phyloP scores from a whole-genome alignment of 2,888 invertebrate species.

The Euplagia quadripunctaria region DNA sequence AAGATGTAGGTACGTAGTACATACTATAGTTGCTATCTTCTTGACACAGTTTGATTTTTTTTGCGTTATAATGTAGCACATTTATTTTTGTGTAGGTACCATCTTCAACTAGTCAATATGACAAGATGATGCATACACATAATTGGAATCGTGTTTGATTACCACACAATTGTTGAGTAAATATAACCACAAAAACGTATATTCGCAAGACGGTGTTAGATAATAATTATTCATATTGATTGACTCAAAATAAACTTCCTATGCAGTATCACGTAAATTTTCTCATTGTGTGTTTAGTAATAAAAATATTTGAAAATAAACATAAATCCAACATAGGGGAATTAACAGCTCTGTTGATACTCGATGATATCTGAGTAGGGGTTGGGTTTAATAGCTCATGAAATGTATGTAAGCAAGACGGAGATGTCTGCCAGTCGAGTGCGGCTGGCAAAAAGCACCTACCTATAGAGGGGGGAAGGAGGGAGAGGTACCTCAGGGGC shows the following conservation, averaged over 20 bases:
- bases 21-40: neutral
- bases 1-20: neutral
- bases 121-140: neutral
- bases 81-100: neutral
- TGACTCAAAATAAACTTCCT: neutral
- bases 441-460: constrained; percentile 67
- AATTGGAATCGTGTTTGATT: neutral
- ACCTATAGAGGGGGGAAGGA: constrained; percentile 52
- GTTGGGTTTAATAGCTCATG: constrained; percentile 85
- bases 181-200: neutral
- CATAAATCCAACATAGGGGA: constrained; percentile 10
- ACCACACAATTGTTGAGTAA: neutral
- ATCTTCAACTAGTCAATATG: neutral
- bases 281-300: neutral
- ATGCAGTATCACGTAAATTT: neutral
- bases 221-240: neutral
- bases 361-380: constrained; percentile 61
- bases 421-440: constrained; percentile 75
- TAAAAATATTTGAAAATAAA: neutral
- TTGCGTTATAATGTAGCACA: neutral
- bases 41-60: neutral
- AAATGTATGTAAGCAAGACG: constrained; percentile 85
- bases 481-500: constrained; percentile 45
- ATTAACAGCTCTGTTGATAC: constrained; percentile 61
- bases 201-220: constrained; percentile 7